Conservation (phyloP, 1,140 invertebrate genomes). For the Zaprionus davidi region DNA sequence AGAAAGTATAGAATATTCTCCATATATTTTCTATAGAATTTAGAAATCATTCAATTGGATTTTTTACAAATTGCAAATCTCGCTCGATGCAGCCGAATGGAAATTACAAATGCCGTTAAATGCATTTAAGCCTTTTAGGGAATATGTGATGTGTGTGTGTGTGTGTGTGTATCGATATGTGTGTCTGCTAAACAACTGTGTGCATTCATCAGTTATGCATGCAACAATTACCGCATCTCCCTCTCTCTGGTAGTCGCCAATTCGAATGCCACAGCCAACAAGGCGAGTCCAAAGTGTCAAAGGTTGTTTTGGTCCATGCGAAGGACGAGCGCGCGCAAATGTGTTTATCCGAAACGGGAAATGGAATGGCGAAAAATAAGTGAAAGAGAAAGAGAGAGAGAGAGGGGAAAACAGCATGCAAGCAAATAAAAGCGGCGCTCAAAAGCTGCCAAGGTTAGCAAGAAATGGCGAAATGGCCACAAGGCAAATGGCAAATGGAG, state of each 20-base stretch:
- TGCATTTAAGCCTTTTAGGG: conserved; percentile 13
- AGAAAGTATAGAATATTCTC: neutral
- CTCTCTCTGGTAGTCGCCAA: conserved; percentile 10
- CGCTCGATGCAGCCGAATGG: neutral
- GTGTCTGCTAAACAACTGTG: neutral
- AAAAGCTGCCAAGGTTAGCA: conserved; percentile 59
- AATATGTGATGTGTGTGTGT: neutral
- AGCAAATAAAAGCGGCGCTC: conserved; percentile 33
- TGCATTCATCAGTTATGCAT: conserved; percentile 17
- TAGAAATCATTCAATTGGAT: neutral
- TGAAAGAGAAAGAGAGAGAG: neutral
- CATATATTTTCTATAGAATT: neutral
- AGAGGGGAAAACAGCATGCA: conserved; percentile 23
- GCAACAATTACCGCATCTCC: conserved; percentile 25
- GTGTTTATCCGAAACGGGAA: conserved; percentile 77
- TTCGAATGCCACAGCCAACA: conserved; percentile 2
- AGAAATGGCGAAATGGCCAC: conserved; percentile 11
- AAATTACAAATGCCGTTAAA: conserved; percentile 46
- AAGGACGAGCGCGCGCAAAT: conserved; percentile 66
- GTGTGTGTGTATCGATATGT: neutral
- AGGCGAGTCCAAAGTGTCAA: conserved; percentile 63
- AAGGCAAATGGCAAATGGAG: conserved; percentile 26
- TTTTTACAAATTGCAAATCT: neutral
- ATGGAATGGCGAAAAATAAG: conserved; percentile 52
- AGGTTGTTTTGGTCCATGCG: conserved; percentile 59